A percentile compares a stretch with the other conserved stretches of the same genome.
Evolutionary conservation across 2,888 invertebrate genomes (phyloP).

Genomic region (Leucozona laternaria): DNA sequence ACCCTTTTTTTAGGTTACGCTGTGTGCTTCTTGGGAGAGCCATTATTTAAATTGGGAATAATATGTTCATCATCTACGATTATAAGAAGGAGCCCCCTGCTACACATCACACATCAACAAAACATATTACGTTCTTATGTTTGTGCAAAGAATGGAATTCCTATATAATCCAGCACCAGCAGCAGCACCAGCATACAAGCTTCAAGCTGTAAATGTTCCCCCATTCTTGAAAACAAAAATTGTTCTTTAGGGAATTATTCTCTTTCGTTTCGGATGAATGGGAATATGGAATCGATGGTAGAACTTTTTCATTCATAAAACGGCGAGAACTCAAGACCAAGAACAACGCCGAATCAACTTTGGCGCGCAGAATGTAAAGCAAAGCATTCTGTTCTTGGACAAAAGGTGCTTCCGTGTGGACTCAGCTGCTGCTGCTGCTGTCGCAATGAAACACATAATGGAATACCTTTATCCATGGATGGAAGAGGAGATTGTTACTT

Average conservation of each 20-base stretch:
- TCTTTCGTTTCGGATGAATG: slow-evolving; percentile 46
- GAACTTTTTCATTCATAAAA: slow-evolving; percentile 60
- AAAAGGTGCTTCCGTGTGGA: slow-evolving; percentile 68
- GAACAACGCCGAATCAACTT: slow-evolving; percentile 6
- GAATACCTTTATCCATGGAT: slow-evolving; percentile 49
- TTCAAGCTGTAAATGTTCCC: slow-evolving; percentile 4
- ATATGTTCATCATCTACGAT: slow-evolving; percentile 39
- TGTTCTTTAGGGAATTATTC: slow-evolving; percentile 14
- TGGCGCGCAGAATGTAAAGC: slow-evolving; percentile 43
- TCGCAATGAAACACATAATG: slow-evolving; percentile 54
- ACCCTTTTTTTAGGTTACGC: slow-evolving; percentile 56
- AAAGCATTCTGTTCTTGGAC: slow-evolving; percentile 30
- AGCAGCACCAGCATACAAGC: neutral
- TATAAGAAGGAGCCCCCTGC: slow-evolving; percentile 13
- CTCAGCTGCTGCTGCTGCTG: slow-evolving; percentile 58
- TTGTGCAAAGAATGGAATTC: slow-evolving; percentile 56
- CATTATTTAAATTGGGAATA: slow-evolving; percentile 11
- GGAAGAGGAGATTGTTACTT: slow-evolving; percentile 22
- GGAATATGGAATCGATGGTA: slow-evolving; percentile 23
- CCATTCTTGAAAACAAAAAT: neutral
- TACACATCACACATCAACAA: slow-evolving; percentile 6
- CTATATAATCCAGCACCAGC: slow-evolving; percentile 42
- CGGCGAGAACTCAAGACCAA: neutral
- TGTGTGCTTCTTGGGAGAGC: slow-evolving; percentile 58
- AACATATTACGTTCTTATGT: slow-evolving; percentile 24